A percentile compares a stretch with the other conserved stretches of the same genome.
Conservation (phyloP, 2,888 invertebrate genomes). For the Torymus texanus region DNA sequence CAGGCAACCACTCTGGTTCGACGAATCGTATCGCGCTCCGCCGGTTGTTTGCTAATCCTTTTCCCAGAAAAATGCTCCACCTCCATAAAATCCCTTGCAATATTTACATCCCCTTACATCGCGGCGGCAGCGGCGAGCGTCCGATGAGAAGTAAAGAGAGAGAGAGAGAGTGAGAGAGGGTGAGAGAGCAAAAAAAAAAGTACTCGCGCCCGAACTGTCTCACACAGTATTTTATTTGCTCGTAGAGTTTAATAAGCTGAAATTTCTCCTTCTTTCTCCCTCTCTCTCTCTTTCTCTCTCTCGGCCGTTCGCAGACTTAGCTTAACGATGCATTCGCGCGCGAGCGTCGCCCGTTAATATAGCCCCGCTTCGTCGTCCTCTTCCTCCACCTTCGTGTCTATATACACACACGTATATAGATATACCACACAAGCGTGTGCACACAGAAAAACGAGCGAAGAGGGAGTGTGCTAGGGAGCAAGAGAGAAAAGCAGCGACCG, state of each 20-base stretch:
- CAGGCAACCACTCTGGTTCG: no score
- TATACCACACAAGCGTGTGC: background rate
- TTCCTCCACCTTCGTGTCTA: constrained; percentile 1
- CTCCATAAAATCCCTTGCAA: no score
- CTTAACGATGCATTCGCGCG: constrained; percentile 41
- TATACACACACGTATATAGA: background rate
- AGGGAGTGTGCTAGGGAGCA: background rate
- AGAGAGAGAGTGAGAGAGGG: no score
- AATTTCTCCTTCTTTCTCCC: background rate
- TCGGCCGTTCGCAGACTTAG: constrained; percentile 23
- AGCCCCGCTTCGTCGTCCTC: constrained; percentile 10
- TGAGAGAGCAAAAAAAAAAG: no score
- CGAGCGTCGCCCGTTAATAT: constrained; percentile 45
- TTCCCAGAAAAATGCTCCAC: no score
- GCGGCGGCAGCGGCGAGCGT: no score
- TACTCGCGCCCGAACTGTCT: no score
- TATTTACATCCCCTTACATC: no score
- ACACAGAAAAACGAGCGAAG: background rate
- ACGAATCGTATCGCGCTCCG: no score
- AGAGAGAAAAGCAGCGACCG: constrained; percentile 28
- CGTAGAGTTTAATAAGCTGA: constrained; percentile 28
- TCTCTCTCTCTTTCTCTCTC: background rate
- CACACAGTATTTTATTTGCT: constrained; percentile 21
- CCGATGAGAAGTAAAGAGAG: no score
- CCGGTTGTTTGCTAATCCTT: no score